These are phyloP conservation scores for Cantharis flavilabris DNA, from an alignment of 2,888 invertebrate species.

Conservation along the genomic window DNA sequence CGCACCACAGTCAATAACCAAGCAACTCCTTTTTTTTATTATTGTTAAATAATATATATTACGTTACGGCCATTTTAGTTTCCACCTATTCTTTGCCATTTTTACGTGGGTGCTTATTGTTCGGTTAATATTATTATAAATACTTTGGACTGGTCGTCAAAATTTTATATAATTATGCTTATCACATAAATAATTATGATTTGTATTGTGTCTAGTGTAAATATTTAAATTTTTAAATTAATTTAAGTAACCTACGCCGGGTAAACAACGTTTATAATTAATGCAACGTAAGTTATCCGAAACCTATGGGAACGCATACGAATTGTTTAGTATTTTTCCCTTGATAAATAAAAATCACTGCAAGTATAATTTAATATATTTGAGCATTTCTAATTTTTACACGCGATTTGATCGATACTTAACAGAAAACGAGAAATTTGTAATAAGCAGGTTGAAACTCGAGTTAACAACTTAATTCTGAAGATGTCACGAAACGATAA, in stretches of 20 bases:
- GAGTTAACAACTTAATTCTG: not conserved
- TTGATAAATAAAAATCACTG: not conserved
- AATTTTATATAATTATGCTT: not conserved
- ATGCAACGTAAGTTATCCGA: not conserved
- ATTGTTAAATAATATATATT: not conserved
- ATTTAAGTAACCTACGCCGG: not conserved
- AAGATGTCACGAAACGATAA: not conserved
- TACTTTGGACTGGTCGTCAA: not conserved
- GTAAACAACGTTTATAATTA: not conserved
- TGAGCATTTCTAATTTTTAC: not conserved
- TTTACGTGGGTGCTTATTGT: conserved; percentile 17
- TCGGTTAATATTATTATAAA: not conserved
- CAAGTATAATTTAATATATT: not conserved
- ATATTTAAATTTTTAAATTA: not conserved
- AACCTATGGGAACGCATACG: not conserved
- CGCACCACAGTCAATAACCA: not conserved
- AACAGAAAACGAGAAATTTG: not conserved
- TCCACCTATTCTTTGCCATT: conserved; percentile 22
- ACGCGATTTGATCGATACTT: not conserved
- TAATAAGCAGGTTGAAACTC: not conserved
- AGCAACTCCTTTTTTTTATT: not conserved
- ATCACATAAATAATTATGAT: not conserved
- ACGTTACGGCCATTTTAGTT: conserved; percentile 21
- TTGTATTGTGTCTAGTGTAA: not conserved
- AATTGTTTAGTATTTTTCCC: not conserved